Conservation (phyloP, 1,140 invertebrate species). For the Neodiprion lecontei region DNA sequence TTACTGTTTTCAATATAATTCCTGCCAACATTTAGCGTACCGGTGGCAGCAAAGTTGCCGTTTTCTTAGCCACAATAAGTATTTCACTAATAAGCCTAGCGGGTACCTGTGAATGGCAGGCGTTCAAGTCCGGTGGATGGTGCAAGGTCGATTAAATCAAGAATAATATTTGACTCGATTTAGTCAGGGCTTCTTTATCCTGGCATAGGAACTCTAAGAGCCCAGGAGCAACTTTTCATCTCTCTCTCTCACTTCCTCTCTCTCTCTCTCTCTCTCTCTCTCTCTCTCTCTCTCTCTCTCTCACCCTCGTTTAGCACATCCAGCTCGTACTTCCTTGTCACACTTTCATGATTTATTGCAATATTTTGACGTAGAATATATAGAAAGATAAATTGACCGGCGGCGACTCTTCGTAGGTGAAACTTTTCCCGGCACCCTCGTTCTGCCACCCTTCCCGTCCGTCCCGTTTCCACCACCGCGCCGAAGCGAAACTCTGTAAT, state of each 20-base stretch:
- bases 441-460: conserved; percentile 11
- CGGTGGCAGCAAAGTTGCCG: too few relatives aligned
- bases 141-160: conserved; percentile 23
- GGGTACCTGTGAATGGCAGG: too few relatives aligned
- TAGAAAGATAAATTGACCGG: conserved; percentile 60
- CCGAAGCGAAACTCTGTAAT: conserved; percentile 17
- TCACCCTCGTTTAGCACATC: conserved; percentile 42
- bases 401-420: conserved; percentile 52
- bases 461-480: conserved; percentile 24
- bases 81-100: too few relatives aligned
- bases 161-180: conserved; percentile 54
- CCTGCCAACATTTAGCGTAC: too few relatives aligned
- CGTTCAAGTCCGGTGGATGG: too few relatives aligned
- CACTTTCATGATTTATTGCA: conserved; percentile 57
- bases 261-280: conserved; percentile 14
- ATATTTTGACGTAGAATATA: conserved; percentile 61
- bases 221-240: background rate
- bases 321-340: background rate
- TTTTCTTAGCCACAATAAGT: too few relatives aligned
- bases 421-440: conserved; percentile 20
- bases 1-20: too few relatives aligned
- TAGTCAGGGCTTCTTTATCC: background rate
- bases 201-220: background rate
- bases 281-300: conserved; percentile 32
- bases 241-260: background rate